Base-by-base conservation (phyloP, 1,140 invertebrate species). In the Drosophila takahashii region DNA sequence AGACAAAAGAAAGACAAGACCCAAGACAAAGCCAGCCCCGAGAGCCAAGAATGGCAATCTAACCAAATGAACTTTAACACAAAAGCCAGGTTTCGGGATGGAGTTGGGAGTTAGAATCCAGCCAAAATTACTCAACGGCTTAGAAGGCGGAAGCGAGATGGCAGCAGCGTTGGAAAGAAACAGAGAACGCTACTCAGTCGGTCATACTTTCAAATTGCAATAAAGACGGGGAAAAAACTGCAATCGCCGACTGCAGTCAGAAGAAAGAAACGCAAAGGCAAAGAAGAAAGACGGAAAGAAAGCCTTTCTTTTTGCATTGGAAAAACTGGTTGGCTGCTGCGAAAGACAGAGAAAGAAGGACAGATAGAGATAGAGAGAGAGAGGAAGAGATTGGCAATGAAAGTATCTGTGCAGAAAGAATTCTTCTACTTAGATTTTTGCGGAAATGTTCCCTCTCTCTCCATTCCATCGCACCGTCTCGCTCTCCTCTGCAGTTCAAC, bases 131-230 rank as follows among this genome's bases (percentile, higher is more conserved):
- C 66, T 41, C 65, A 71, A 70, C 41, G 42, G n/a, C 51, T 44
- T 54, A 39, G 48, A 32, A 54, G 34, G 16, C 10, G 22, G 22
- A 47, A 61, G 22, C 37, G 36, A 52, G 47, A 52, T n/a, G 16
- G 36, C 9, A 13, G n/a, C 13, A n/a, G 26, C 0, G 27, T 32
- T 10, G 16, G 6, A 32, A 13, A 36, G 54, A 51, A 44, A 48
- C 52, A 11, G 57, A 32, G n/a, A 32, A 32, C 6, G 36, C 32
- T 27, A 50, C 45, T 65, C 84, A 87, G 75, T 87, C 83, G 83
- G 83, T 87, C 83, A 87, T 87, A 87, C 84, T 87, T 87, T 87
- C 84, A 87, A 87, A 87, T 87, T 89, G 83, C 83, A 87, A 64
- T 77, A 70, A 69, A 47, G 32, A 53, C 47, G 47, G 16, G 37